phyloP scores from a whole-genome alignment of 2,797 vertebrate genomes.

The Steatocranus sp. region DNA sequence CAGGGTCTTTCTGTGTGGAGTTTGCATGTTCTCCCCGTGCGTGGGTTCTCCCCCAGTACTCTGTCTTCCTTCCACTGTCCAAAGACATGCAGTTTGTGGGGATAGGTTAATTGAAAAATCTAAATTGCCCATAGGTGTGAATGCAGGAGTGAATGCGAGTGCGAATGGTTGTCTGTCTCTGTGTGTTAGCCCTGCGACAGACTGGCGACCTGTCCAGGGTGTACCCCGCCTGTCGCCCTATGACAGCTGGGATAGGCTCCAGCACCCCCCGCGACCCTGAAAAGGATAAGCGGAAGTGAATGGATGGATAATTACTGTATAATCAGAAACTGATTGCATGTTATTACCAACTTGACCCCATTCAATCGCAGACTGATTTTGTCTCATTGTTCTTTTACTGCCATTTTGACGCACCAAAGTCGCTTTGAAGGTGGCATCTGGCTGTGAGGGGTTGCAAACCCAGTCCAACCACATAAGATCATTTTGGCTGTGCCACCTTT shows the following conservation, averaged over 20 bases:
- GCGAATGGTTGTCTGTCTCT: not conserved
- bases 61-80: accelerated
- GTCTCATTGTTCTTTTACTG: not conserved
- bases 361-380: not conserved
- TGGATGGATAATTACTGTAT: not conserved
- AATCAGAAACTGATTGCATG: not conserved
- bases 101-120: not conserved
- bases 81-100: not conserved
- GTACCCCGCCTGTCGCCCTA: not conserved
- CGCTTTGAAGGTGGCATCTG: not conserved
- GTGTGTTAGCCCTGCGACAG: not conserved
- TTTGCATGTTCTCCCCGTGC: not conserved
- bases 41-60: not conserved
- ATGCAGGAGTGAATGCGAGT: not conserved
- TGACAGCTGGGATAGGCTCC: not conserved
- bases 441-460: not conserved
- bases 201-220: not conserved
- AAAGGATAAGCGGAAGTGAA: not conserved
- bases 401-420: not conserved
- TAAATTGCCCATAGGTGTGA: not conserved
- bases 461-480: not conserved
- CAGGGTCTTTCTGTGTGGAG: accelerated
- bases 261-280: not conserved
- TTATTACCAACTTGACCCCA: not conserved
- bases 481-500: not conserved